Conservation (phyloP, 2,113 vertebrate genomes). For the Ailuropoda melanoleuca region DNA sequence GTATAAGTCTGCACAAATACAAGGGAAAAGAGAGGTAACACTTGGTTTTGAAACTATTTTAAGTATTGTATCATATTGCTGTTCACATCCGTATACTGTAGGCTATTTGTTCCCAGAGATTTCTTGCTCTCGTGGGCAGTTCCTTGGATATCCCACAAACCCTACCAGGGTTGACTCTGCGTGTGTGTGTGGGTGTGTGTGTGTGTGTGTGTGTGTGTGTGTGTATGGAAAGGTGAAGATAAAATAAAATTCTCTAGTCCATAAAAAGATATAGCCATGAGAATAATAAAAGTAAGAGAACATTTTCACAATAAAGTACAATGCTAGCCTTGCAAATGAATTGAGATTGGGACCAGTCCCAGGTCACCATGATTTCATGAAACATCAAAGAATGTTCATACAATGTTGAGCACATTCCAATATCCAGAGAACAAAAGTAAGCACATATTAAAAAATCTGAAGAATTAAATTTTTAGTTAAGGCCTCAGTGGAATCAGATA, state of each 20-base stretch:
- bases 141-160: neutral
- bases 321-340: conserved; percentile 18
- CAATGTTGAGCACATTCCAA: neutral
- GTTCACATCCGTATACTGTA: neutral
- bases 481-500: conserved; percentile 55
- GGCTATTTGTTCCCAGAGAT: neutral
- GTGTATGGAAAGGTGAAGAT: neutral
- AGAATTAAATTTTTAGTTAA: conserved; percentile 61
- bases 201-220: neutral
- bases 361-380: conserved; percentile 20
- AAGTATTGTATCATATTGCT: neutral
- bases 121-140: neutral
- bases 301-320: conserved; percentile 34
- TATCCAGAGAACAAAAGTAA: conserved; percentile 34
- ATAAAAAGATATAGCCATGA: neutral
- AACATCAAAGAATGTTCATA: neutral
- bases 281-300: conserved; percentile 20
- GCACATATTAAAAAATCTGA: conserved; percentile 63
- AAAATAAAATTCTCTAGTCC: neutral
- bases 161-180: neutral
- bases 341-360: neutral
- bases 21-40: neutral
- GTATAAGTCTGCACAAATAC: neutral
- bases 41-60: neutral
- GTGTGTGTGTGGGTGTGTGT: neutral